These are phyloP conservation scores for Ectropis crepuscularia DNA, from an alignment of 2,888 invertebrate species.

Conservation along the genomic window DNA sequence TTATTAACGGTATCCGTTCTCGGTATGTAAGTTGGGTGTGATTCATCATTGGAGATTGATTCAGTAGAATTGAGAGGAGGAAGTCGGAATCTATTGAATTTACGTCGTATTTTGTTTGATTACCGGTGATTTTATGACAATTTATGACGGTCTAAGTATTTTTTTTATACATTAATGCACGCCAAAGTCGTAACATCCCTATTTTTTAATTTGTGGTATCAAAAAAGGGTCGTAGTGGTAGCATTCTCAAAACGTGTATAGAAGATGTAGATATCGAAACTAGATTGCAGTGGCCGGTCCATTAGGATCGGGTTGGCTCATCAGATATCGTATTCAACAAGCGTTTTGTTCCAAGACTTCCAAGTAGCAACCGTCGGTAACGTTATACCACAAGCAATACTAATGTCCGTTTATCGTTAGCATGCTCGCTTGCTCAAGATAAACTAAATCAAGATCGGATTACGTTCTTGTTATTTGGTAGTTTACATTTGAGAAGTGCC, in stretches of 20 bases:
- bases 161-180: too few species aligned
- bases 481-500: conserved; percentile 33
- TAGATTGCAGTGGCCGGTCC: conserved; percentile 3
- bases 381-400: conserved; percentile 29
- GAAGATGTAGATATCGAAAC: too few species aligned
- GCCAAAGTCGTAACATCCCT: too few species aligned
- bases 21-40: conserved; percentile 65
- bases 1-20: too few species aligned
- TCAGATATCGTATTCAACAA: conserved; percentile 32
- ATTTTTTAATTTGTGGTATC: too few species aligned
- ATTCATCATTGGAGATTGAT: conserved; percentile 55
- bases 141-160: too few species aligned
- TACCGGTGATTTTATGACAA: too few species aligned
- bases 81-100: conserved; percentile 27
- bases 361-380: conserved; percentile 32
- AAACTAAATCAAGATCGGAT: conserved; percentile 36
- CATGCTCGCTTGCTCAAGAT: conserved; percentile 25
- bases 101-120: too few species aligned
- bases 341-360: conserved; percentile 22
- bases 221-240: too few species aligned
- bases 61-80: conserved; percentile 37
- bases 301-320: conserved; percentile 10
- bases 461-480: conserved; percentile 39
- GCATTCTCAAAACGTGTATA: too few species aligned
- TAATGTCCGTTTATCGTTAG: conserved; percentile 28